Percentiles rank a stretch among this genome's conserved stretches.
These are phyloP conservation scores for Proteles cristata DNA, from an alignment of 2,113 vertebrate genomes.

Conservation along the genomic window DNA sequence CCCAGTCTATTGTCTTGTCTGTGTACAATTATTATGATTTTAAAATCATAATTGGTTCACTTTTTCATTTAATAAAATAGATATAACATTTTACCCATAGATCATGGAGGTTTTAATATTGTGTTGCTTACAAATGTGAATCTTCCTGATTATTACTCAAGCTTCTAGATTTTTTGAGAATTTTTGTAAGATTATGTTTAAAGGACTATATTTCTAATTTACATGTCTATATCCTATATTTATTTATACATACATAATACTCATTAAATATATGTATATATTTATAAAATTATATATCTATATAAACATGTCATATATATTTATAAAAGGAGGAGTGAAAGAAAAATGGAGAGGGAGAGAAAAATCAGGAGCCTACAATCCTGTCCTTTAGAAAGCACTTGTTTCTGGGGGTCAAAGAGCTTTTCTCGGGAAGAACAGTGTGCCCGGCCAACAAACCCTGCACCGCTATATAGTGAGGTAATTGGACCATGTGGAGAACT, in stretches of 20 bases:
- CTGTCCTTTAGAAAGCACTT: not conserved
- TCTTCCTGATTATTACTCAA: not conserved
- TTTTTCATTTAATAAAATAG: not conserved
- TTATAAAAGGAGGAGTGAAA: not conserved
- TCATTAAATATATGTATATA: no score
- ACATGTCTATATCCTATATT: not conserved
- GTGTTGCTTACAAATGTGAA: not conserved
- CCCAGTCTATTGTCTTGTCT: not conserved
- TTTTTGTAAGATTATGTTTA: not conserved
- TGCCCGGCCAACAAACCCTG: not conserved
- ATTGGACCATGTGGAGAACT: not conserved
- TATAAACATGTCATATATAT: not conserved
- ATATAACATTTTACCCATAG: not conserved
- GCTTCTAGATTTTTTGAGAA: not conserved
- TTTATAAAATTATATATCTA: not conserved
- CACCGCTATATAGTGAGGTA: not conserved
- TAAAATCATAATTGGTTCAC: not conserved
- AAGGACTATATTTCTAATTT: not conserved
- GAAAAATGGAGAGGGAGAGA: not conserved
- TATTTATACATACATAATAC: not conserved
- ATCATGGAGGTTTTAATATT: not conserved
- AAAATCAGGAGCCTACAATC: not conserved
- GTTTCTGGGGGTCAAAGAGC: not conserved
- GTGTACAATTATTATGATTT: not conserved
- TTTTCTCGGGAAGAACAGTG: not conserved